These are phyloP conservation scores for Sitodiplosis mosellana DNA, from an alignment of 1,140 invertebrate genomes.

Conservation along the genomic window DNA sequence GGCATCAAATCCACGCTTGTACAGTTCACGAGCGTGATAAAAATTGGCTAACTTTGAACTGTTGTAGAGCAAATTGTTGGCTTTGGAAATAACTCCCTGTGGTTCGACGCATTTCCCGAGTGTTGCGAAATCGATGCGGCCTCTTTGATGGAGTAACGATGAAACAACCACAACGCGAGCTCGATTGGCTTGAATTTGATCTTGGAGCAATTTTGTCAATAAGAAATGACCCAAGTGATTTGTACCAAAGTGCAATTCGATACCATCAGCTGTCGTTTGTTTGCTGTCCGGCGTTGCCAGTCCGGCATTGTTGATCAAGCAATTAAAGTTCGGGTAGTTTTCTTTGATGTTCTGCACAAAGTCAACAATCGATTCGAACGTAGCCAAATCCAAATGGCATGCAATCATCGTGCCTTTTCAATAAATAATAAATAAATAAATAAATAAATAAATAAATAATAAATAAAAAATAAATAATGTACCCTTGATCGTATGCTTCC, in stretches of 20 bases:
- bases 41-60: conserved; percentile 65
- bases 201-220: conserved; percentile 58
- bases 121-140: conserved; percentile 50
- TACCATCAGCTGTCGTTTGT: conserved; percentile 53
- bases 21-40: conserved; percentile 31
- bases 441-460: not conserved
- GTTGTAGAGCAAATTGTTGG: conserved; percentile 48
- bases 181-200: conserved; percentile 39
- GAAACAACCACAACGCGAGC: conserved; percentile 37
- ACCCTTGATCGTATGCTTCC: conserved; percentile 29
- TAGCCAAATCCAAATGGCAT: conserved; percentile 44
- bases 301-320: conserved; percentile 63
- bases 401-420: conserved; percentile 22
- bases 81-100: conserved; percentile 21
- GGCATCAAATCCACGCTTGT: conserved; percentile 41
- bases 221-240: conserved; percentile 72
- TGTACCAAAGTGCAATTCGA: conserved; percentile 64
- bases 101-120: conserved; percentile 29
- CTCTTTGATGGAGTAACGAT: conserved; percentile 29
- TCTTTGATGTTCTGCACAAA: conserved; percentile 36
- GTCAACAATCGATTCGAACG: conserved; percentile 36
- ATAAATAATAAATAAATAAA: not conserved
- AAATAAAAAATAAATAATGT: conserved; percentile 31
- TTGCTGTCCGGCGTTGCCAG: conserved; percentile 33
- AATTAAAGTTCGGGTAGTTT: conserved; percentile 41